Evolutionary conservation across 2,797 vertebrate species (phyloP), one percentile per base, ranked within the genome.

Genomic region (Apodemus agrarius): DNA sequence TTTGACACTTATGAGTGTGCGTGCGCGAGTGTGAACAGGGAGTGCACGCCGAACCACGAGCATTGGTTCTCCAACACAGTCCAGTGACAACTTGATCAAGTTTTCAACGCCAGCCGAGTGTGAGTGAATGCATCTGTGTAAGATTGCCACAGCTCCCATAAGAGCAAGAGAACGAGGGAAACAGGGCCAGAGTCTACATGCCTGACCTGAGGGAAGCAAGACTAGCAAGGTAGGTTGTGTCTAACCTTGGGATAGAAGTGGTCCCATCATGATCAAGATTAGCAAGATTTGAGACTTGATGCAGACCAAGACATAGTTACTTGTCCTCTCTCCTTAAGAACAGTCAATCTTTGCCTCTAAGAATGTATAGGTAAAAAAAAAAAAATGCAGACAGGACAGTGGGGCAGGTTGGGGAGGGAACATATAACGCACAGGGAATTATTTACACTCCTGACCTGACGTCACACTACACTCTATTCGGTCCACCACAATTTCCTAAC

Each of bases 141-240:
- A 86, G 61, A 92, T 52, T 46, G 52, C n/a, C 90, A 76, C 37
- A 67, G 65, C 29, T 81, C 75, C 52, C 79, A 31, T 75, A 54
- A 94, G 67, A 97, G 61, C 43, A 43, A 43, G 43, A 43, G 43
- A 43, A 43, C 43, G 57, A 57, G 54, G 46, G 1, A 80, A 84
- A 37, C 34, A 91, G 89, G 79, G 49, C 57, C 89, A 78, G 92
- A 81, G 72, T n/a, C 57, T 90, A 10, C 40, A 85, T 22, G 69
- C 40, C 80, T 94, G 81, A 95, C 94, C 54, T 84, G 57, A 54
- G 54, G 26, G 1, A 79, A 84, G 43, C 29, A 91, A 86, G 86
- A 57, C 57, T 87, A 78, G 92, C 78, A n/a, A 1, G 31, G 69
- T 1, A 22, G 40, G 67, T n/a, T 22, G 29, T n/a, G 34, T 29